These are phyloP conservation scores for Aphis craccivora DNA, from an alignment of 1,140 invertebrate species.

Conservation along the genomic window DNA sequence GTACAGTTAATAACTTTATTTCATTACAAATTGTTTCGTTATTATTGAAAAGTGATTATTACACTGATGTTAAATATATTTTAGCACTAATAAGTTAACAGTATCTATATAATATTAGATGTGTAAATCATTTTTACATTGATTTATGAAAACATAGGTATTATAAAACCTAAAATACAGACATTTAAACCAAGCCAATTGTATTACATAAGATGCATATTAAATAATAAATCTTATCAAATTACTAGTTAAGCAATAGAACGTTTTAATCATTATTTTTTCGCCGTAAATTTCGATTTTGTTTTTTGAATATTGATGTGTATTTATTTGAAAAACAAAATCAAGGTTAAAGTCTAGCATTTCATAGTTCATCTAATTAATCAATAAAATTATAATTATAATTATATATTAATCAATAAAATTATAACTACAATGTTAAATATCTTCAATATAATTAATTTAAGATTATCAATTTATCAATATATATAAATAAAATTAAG, in stretches of 20 bases:
- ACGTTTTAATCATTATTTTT: background rate
- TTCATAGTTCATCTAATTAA: background rate
- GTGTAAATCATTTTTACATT: background rate
- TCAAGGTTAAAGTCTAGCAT: background rate
- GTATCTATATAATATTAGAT: background rate
- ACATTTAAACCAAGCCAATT: background rate
- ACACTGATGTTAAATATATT: background rate
- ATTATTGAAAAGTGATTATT: background rate
- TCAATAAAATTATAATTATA: no score
- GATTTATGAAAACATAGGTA: background rate
- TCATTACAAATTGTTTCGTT: background rate
- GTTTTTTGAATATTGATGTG: background rate
- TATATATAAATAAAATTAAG: no score
- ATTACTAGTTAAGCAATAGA: background rate
- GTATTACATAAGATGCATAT: background rate
- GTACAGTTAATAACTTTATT: background rate
- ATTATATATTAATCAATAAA: no score
- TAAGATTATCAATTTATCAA: no score
- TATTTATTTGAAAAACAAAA: background rate
- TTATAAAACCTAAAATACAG: no score
- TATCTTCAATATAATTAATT: no score
- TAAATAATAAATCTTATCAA: background rate
- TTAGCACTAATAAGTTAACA: background rate
- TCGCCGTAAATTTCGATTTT: background rate
- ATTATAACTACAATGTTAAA: no score